Base-by-base conservation (phyloP, 2,888 invertebrate species). In the Seira musarum region DNA sequence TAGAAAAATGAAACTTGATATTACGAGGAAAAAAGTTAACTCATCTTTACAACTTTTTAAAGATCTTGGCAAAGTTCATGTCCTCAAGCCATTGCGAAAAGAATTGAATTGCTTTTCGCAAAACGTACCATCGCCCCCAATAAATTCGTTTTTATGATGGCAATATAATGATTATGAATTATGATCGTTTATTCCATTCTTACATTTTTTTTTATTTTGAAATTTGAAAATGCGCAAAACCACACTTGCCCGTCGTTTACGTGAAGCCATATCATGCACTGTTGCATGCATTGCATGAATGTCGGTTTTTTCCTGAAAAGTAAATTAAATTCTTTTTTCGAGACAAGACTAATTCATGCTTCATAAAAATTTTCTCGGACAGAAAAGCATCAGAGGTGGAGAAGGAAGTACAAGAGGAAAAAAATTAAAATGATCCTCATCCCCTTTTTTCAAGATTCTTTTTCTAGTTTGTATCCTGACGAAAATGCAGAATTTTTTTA, bases 21-120 rank as follows among this genome's bases (percentile, higher is more conserved):
- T 73, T 74, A 6, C 57, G 57, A 57, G n/a, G 6, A 57, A 57
- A 57, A 57, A 57, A 57, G 57, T 75, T 75, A 46, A 46, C 49
- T n/a, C 46, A 17, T 66, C 30, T 65, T 19, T 40, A 69, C 63
- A 35, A 40, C 61, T 53, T 60, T n/a, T n/a, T n/a, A n/a, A n/a
- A n/a, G n/a, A n/a, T 78, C 67, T 80, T 76, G 66, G 75, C 80
- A 80, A 67, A 80, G 80, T 80, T 80, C 70, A 80, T 80, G 80
- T 80, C 80, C 80, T 80, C 72, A 17, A 17, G 57, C 6, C 6
- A 40, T 13, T 40, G 13, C 13, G 13, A 6, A 13, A 57, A 57
- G n/a, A 57, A 57, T 6, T n/a, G 57, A 3, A 5, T 57, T 57
- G 6, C n/a, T 57, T n/a, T 57, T 57, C n/a, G 57, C 57, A 57